phyloP scores from a whole-genome alignment of 2,888 invertebrate genomes.

The Melipona beecheii region DNA sequence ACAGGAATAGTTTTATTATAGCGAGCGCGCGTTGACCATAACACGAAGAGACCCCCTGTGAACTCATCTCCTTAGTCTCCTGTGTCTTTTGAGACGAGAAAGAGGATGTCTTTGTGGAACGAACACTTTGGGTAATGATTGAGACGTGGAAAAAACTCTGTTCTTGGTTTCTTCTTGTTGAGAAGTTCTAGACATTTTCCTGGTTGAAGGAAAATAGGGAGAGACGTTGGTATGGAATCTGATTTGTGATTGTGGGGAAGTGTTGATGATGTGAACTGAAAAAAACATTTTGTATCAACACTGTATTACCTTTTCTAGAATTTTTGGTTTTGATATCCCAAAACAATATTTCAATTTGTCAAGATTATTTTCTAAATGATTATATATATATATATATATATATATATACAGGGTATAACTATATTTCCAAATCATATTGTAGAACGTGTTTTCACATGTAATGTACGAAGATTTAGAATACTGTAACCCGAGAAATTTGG shows the following conservation, averaged over 20 bases:
- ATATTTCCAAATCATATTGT: neutral
- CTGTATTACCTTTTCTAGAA: neutral
- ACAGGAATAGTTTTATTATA: conserved; percentile 81
- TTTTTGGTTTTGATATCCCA: neutral
- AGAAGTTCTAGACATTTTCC: neutral
- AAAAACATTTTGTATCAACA: neutral
- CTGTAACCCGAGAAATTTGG: neutral
- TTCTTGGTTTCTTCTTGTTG: neutral
- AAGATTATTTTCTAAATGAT: too few species aligned
- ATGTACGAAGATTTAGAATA: neutral
- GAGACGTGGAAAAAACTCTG: neutral
- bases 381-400: too few species aligned
- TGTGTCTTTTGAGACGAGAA: conserved; percentile 6
- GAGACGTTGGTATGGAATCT: neutral
- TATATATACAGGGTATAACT: neutral
- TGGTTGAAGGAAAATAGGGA: neutral
- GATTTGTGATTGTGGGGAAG: neutral
- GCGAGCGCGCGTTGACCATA: conserved; percentile 75
- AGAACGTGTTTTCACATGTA: neutral
- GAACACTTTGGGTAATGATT: conserved; percentile 31
- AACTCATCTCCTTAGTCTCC: conserved; percentile 18
- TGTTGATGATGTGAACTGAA: neutral
- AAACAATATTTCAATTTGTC: neutral
- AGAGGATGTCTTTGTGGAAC: conserved; percentile 25
- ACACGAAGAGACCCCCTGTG: conserved; percentile 56